Evolutionary conservation across 2,888 invertebrate genomes (phyloP).

Genomic region (Orthosia incerta): DNA sequence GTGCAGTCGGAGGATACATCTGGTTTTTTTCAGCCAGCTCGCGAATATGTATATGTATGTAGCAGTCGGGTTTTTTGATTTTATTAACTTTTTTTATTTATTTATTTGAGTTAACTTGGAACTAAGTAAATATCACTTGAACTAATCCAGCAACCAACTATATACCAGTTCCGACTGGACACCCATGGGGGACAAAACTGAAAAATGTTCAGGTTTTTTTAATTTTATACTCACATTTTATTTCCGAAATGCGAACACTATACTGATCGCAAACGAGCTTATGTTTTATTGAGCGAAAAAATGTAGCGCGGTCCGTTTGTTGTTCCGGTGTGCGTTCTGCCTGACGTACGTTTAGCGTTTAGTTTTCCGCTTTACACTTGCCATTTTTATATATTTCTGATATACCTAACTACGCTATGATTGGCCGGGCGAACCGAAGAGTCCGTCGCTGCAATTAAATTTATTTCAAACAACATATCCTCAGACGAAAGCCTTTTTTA

Average conservation of each 20-base stretch:
- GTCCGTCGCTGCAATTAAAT: conserved; percentile 70
- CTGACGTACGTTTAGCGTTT: conserved; percentile 79
- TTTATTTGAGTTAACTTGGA: no score
- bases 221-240: conserved; percentile 79
- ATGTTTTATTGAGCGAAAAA: conserved; percentile 58
- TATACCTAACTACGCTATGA: conserved; percentile 69
- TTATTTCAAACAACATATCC: conserved; percentile 62
- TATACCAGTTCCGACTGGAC: conserved; percentile 71
- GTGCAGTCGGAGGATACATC: no score
- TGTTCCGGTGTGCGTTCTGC: conserved; percentile 78
- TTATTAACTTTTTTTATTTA: no score
- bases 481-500: conserved; percentile 82
- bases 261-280: conserved; percentile 61
- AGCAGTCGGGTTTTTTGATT: no score
- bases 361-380: conserved; percentile 75
- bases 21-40: no score
- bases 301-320: conserved; percentile 60
- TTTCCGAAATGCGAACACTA: conserved; percentile 64
- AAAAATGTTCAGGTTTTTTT: conserved; percentile 52
- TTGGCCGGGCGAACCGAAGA: conserved; percentile 79
- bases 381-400: conserved; percentile 80
- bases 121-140: no score
- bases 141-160: no score
- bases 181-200: conserved; percentile 56
- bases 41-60: no score